Evolutionary conservation across 2,797 vertebrate genomes (phyloP).

Genomic region (Distichodus sexfasciatus): DNA sequence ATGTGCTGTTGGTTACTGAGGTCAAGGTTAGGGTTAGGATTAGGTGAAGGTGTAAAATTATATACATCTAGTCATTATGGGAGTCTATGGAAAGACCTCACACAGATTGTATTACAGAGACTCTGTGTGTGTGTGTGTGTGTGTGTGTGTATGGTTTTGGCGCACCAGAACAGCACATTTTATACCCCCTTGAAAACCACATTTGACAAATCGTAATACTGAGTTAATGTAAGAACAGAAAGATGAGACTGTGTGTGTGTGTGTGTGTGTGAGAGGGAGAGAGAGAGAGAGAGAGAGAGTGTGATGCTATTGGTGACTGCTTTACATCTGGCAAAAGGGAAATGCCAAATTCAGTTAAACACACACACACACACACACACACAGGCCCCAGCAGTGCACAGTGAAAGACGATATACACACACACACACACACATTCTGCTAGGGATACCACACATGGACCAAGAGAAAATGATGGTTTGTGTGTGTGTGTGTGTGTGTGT

Average conservation of each 20-base stretch:
- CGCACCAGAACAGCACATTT: neutral
- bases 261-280: slow-evolving; percentile 2
- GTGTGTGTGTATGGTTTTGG: neutral
- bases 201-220: neutral
- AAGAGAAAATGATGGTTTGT: too few relatives aligned
- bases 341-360: slow-evolving; percentile 4
- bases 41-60: too few relatives aligned
- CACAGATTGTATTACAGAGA: too few relatives aligned
- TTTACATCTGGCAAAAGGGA: slow-evolving; percentile 19
- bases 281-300: slow-evolving; percentile 4
- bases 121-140: neutral
- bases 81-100: too few relatives aligned
- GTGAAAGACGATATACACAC: too few relatives aligned
- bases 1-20: too few relatives aligned
- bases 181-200: neutral
- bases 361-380: slow-evolving; percentile 14
- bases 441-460: too few relatives aligned
- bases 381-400: too few relatives aligned
- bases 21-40: too few relatives aligned
- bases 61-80: too few relatives aligned
- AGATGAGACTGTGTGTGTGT: too few relatives aligned
- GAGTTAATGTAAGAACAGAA: neutral
- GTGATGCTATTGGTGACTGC: slow-evolving; percentile 7
- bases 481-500: slow-evolving; percentile 15
- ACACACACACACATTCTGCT: slow-evolving; percentile 1